Evolutionary conservation across 2,113 vertebrate genomes (phyloP).

Genomic region (Dicrurus megarhynchus): DNA sequence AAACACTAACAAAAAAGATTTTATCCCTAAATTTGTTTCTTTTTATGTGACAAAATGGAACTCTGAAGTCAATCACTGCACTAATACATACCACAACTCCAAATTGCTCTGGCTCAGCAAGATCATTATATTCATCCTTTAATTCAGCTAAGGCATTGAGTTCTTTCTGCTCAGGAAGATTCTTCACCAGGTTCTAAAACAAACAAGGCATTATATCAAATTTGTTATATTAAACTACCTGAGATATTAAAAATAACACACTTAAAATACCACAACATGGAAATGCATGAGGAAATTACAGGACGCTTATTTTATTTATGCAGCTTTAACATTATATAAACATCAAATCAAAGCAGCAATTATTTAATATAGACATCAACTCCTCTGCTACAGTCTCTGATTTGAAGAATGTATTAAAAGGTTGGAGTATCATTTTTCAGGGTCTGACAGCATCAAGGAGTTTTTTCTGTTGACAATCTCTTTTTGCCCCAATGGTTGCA

Average conservation of each 20-base stretch:
- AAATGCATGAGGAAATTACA: background rate
- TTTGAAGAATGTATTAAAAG: background rate
- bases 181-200: conserved; percentile 92
- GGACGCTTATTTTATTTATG: background rate
- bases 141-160: conserved; percentile 88
- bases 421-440: background rate
- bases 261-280: conserved; percentile 14
- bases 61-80: background rate
- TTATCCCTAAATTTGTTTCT: background rate
- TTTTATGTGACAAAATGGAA: background rate
- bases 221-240: background rate
- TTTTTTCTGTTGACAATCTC: background rate
- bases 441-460: background rate
- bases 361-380: conserved; percentile 22
- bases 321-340: background rate
- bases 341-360: conserved; percentile 39
- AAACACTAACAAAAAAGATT: background rate
- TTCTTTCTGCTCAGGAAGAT: conserved; percentile 94
- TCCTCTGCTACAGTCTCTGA: background rate
- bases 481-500: background rate
- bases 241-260: background rate
- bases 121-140: conserved; percentile 90
- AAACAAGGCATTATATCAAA: conserved; percentile 29
- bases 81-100: conserved; percentile 91
- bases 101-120: conserved; percentile 95